Evolutionary conservation across 1,140 invertebrate species (phyloP), one percentile per base, ranked within the genome.

Genomic region (Camponotus pennsylvanicus): DNA sequence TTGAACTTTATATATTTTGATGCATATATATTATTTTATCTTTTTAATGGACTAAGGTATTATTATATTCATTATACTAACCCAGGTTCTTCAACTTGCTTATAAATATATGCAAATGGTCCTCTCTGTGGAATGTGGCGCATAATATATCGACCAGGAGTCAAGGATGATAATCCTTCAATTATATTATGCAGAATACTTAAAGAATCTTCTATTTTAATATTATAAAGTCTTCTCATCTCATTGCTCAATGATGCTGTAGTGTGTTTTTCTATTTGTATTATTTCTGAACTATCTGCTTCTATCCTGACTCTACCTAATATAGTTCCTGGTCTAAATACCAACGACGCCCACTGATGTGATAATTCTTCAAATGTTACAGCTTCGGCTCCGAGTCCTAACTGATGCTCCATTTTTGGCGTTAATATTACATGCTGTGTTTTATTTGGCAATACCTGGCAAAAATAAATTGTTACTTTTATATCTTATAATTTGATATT

Each of bases 341-440:
- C 93, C 9, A 96, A 82, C 18, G 92, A 92, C 13, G 92, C 89
- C 95, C 95, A 96, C 66, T 96, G 93, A 34, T 92, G 92, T 2
- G 93, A 86, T 21, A 94, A 73, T 93, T 96, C 95, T 59, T 92
- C 92, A 42, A 93, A 89, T 27, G 94, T 95, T 34, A 94, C 73
- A 69, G 92, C 91, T 90, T 96, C 95, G 15, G 93, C 95, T 13
- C 95, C 96, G 86, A 93, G 92, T 80, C 90, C 92, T 45, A 92
- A 3, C 90, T 96, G 95, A 80, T 95, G 93, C 90, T 96, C 96
- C 34, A 96, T 45, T 92, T 96, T 96, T 45, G 95, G 93, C 34
- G 86, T 89, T 42, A 96, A 40, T 11, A 94, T 84, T 34, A 95
- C 77, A 42, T 91, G 86, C 64, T 91, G 90, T 7, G 90, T 73